Base-by-base conservation (phyloP, 2,888 invertebrate species). In the Chalcosyrphus nemorum region DNA sequence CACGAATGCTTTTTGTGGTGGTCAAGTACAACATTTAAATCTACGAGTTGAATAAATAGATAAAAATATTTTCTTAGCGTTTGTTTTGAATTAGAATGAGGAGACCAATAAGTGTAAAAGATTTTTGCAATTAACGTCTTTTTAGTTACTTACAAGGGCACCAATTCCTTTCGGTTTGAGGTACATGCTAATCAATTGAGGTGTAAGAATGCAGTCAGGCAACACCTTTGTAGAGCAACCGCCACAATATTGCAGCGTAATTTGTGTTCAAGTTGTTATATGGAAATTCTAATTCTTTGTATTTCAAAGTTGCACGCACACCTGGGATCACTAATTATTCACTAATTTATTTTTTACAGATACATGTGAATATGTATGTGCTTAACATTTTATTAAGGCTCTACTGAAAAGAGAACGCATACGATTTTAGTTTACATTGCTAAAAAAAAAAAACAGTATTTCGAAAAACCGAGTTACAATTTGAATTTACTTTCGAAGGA, bases 361-460 rank as follows among this genome's bases (percentile, higher is more conserved):
- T 47, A 13, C 0, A 9, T 50, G 0, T 0, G 1, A 7, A 13
- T 27, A 50, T 50, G 2, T 13, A 13, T 24, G 4, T 50, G 17
- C 13, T 50, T 50, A n/a, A 13, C 13, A 50, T 7, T 13, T 24
- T 13, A 24, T 50, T 11, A n/a, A 27, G 7, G 13, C 13, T 11
- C 13, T 24, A 50, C 15, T 21, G 21, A 54, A 52, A 17, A 43
- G 27, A 27, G 59, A 17, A 24, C 4, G 6, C 43, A 32, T 45
- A 63, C 35, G 17, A 24, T 7, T 35, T 45, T 6, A 29, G 52
- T 63, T 13, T 15, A 17, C 19, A 15, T 74, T 63, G 61, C 45
- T 29, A 63, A 7, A 74, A 54, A 13, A 45, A n/a, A n/a, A 4
- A 41, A 50, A 71, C 50, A 24, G 47, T 19, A 5, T 4, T 38